phyloP scores from a whole-genome alignment of 2,797 vertebrate genomes.

The Cetoscarus ocellatus region DNA sequence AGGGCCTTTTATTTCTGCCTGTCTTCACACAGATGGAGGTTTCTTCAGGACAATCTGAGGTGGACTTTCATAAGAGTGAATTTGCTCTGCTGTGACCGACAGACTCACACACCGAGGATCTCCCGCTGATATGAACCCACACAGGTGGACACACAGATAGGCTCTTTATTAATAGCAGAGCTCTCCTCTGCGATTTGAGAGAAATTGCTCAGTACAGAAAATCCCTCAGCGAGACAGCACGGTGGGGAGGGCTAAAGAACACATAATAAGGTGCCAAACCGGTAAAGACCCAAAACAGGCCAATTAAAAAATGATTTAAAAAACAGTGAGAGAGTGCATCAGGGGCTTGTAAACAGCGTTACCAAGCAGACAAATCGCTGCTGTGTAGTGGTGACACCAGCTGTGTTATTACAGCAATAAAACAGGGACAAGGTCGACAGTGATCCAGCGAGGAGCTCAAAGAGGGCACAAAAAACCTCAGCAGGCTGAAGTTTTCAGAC shows the following conservation, averaged over 20 bases:
- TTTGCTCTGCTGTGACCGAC: slow-evolving; percentile 22
- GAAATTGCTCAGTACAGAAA: slow-evolving; percentile 20
- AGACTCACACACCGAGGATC: background rate
- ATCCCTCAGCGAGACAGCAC: slow-evolving; percentile 1
- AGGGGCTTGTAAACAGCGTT: slow-evolving; percentile 36
- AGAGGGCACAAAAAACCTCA: background rate
- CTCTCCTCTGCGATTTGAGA: slow-evolving; percentile 27
- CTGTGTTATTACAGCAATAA: background rate
- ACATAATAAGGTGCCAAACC: slow-evolving; percentile 23
- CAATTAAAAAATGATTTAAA: slow-evolving; percentile 49
- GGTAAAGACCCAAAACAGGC: slow-evolving; percentile 23
- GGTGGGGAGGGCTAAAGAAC: background rate
- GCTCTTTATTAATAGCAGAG: slow-evolving; percentile 27
- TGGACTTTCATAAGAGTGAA: background rate
- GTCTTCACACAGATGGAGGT: background rate
- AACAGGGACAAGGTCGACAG: background rate
- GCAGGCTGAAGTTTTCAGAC: background rate
- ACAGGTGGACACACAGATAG: slow-evolving; percentile 9
- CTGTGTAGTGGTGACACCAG: slow-evolving; percentile 1
- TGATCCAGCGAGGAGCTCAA: background rate
- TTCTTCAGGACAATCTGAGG: background rate
- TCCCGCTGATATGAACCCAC: background rate
- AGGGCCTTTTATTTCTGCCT: background rate
- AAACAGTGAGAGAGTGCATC: slow-evolving; percentile 21
- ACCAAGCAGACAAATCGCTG: slow-evolving; percentile 27